A percentile compares a stretch with the other conserved stretches of the same genome.
Evolutionary conservation across 2,113 vertebrate species (phyloP).

Genomic region (Lota lota): DNA sequence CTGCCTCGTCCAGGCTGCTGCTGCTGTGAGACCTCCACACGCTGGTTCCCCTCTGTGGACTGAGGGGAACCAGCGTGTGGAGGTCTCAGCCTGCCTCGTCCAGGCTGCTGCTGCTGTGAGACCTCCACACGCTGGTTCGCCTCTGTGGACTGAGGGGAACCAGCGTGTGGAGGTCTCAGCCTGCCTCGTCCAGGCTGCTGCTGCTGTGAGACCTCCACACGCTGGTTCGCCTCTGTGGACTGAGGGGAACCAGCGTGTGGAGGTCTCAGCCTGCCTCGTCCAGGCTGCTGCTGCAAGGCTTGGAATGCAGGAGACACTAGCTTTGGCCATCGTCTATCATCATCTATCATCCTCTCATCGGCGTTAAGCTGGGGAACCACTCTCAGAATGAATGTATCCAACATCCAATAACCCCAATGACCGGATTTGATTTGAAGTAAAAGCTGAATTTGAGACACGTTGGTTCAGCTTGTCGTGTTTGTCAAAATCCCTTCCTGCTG

Average conservation of each 20-base stretch:
- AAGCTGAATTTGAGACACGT: too few species aligned
- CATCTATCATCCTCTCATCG: too few species aligned
- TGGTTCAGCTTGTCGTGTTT: too few species aligned
- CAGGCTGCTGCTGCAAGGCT: conserved; percentile 11
- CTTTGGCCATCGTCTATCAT: too few species aligned
- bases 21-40: conserved; percentile 4
- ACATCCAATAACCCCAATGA: too few species aligned
- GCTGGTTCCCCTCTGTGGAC: too few species aligned
- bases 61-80: not conserved
- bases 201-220: conserved; percentile 4
- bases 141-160: conserved; percentile 32
- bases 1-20: conserved; percentile 7
- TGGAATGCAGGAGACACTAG: too few species aligned
- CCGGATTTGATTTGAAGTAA: too few species aligned
- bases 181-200: conserved; percentile 7
- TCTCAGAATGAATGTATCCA: too few species aligned
- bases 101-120: conserved; percentile 10
- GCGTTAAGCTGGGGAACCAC: too few species aligned
- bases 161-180: conserved; percentile 11
- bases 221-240: too few species aligned
- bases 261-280: conserved; percentile 17
- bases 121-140: not conserved
- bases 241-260: not conserved
- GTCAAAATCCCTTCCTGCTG: too few species aligned
- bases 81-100: conserved; percentile 17